These are phyloP conservation scores for Cyprinodon diabolis DNA, from an alignment of 2,797 vertebrate species.

Conservation along the genomic window DNA sequence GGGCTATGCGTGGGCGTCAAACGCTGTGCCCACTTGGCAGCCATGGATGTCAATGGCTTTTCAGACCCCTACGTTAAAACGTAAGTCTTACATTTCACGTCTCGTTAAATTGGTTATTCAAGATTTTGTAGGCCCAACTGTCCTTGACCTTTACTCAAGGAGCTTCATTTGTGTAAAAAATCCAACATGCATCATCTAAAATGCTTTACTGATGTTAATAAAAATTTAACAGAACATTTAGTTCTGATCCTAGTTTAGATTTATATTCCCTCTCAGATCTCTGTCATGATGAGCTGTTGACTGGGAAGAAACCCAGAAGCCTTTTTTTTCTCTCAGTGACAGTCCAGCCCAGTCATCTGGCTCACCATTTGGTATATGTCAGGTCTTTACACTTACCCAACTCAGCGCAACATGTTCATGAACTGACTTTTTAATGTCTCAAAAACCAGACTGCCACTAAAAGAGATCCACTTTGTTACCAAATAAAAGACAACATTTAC, in stretches of 20 bases:
- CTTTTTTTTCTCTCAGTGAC: neutral
- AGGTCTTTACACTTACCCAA: neutral
- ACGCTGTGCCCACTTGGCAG: slow-evolving; percentile 90
- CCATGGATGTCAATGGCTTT: slow-evolving; percentile 92
- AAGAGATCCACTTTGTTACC: neutral
- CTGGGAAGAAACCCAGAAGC: neutral
- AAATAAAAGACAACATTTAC: slow-evolving; percentile 1
- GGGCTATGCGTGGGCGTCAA: slow-evolving; percentile 88
- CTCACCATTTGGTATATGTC: neutral
- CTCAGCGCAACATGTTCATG: neutral
- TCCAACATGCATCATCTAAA: neutral
- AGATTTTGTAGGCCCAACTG: neutral
- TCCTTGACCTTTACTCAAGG: neutral
- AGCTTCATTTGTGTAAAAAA: neutral
- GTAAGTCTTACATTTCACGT: slow-evolving; percentile 69
- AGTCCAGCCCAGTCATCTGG: neutral
- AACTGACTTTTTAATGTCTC: neutral
- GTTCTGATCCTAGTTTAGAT: neutral
- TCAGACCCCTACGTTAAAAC: slow-evolving; percentile 93
- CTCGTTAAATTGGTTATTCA: neutral
- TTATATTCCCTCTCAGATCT: neutral
- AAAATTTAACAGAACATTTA: neutral
- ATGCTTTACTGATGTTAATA: neutral
- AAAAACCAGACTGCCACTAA: neutral
- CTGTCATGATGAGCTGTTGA: neutral